Evolutionary conservation across 2,888 invertebrate genomes (phyloP), one percentile per base, ranked within the genome.

Genomic region (Melinaea menophilus): DNA sequence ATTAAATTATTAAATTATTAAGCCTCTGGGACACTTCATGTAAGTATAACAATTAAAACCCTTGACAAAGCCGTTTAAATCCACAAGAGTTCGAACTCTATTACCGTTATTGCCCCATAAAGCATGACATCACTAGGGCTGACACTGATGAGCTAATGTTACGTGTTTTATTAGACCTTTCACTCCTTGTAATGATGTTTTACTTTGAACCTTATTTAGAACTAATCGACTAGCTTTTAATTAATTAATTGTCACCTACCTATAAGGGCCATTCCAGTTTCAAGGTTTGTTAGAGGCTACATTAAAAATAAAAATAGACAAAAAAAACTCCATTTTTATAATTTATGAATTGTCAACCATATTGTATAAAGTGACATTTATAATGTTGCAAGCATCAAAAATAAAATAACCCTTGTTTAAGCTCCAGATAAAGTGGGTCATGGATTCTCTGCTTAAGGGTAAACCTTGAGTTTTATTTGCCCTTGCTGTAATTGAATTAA

Each of bases 51-150:
- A 41, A 41, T 41, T 5, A 41, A 41, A 41, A 41, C 41, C 41
- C 9, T 41, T 3, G 11, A 41, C 41, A 41, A 9, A 41, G 9
- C 11, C 11, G 22, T 22, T 31, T 5, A 22, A 51, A 9, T 51
- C 22, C 5, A 5, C 13, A 22, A 31, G 22, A 31, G 51, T 9
- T 51, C 55, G 46, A 58, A 57, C 45, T 47, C 56, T 58, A 61
- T 64, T 64, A 61, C 60, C 64, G 64, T 64, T 64, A 64, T 61
- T 35, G 60, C 54, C 56, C 58, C 60, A 61, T 64, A 64, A 64
- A 60, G 48, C 41, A 59, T 64, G 64, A 64, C 64, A 58, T 64
- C 64, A 64, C 12, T 12, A 55, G 56, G 58, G 31, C 61, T 33
- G 33, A 54, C 54, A 57, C 55, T 51, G n/a, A 31, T 51, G 31